Base-by-base conservation (phyloP, 2,113 vertebrate species). In the Crotalus viridis region DNA sequence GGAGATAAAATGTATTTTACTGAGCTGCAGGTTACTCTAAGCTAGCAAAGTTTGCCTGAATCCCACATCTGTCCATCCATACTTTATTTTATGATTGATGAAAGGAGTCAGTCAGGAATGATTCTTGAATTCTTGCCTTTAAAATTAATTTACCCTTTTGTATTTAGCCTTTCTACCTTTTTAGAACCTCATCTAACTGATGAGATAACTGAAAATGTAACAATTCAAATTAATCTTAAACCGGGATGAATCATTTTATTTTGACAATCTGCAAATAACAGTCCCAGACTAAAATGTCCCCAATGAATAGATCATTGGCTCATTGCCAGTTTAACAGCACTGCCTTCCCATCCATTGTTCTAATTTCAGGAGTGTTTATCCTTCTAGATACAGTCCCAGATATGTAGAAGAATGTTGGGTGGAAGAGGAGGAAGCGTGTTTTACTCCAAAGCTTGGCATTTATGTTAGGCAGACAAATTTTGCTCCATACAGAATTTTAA, bases 161-260 rank as follows among this genome's bases (percentile, higher is more conserved):
- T 55, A 1, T 51, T 94, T 64, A 91, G 93, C 5, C 52, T 92
- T 96, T 95, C 64, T 48, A 87, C 21, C 94, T 96, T 92, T 92
- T 69, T 28, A 69, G 61, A n/a, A n/a, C 61, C 28, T 69, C 61
- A 10, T 64, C 61, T 64, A 64, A 64, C 85, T 95, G 89, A 74
- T 95, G 90, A 90, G 95, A 94, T 81, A 85, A 51, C 26, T 57
- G 33, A 81, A 89, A 43, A 89, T 85, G 33, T 55, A 74, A 43
- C 86, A 22, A 92, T 0, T 93, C 59, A 61, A 95, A 87, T n/a
- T 95, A 91, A 87, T 94, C 87, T 90, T 43, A 92, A 95, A 91
- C 91, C 85, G 21, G 86, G 93, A 33, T 88, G 94, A 95, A 89
- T 61, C 43, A 89, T 93, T 94, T 91, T 95, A 28, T 92, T 95